These are phyloP conservation scores for Hylyphantes graminicola DNA, from an alignment of 1,140 invertebrate species.

Conservation along the genomic window DNA sequence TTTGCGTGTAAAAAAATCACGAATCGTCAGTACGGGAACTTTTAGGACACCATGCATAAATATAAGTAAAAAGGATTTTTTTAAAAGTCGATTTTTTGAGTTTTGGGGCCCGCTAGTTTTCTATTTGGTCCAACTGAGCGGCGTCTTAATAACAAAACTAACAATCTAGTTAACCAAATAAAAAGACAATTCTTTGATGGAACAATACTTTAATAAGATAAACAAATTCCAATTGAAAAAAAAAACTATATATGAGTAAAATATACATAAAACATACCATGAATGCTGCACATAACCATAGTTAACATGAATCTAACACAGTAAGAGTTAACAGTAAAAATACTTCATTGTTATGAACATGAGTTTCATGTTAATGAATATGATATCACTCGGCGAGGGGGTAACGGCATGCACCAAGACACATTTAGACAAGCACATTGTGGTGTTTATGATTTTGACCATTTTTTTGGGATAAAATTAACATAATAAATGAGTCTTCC, in stretches of 20 bases:
- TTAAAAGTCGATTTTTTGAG: no score
- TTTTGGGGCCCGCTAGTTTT: no score
- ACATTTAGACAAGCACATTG: background rate
- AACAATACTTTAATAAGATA: no score
- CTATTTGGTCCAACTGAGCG: no score
- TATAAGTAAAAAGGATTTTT: no score
- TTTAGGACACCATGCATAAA: no score
- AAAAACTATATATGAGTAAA: slow-evolving; percentile 47
- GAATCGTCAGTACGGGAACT: no score
- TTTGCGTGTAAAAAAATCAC: no score
- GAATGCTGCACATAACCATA: slow-evolving; percentile 42
- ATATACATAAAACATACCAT: slow-evolving; percentile 56
- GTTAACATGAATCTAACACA: slow-evolving; percentile 47
- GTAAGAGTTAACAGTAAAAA: slow-evolving; percentile 47
- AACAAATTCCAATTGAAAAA: slow-evolving; percentile 29
- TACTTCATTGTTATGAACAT: slow-evolving; percentile 54
- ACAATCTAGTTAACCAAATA: no score
- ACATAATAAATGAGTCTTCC: background rate
- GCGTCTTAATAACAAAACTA: no score
- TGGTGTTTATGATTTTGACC: background rate
- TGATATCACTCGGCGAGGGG: slow-evolving; percentile 41
- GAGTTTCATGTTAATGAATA: slow-evolving; percentile 38
- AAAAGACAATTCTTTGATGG: no score
- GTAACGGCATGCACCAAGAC: slow-evolving; percentile 42
- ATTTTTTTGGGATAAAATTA: background rate